Evolutionary conservation across 1,140 invertebrate species (phyloP), one percentile per base, ranked within the genome.

Genomic region (Drosophila micromelanica): DNA sequence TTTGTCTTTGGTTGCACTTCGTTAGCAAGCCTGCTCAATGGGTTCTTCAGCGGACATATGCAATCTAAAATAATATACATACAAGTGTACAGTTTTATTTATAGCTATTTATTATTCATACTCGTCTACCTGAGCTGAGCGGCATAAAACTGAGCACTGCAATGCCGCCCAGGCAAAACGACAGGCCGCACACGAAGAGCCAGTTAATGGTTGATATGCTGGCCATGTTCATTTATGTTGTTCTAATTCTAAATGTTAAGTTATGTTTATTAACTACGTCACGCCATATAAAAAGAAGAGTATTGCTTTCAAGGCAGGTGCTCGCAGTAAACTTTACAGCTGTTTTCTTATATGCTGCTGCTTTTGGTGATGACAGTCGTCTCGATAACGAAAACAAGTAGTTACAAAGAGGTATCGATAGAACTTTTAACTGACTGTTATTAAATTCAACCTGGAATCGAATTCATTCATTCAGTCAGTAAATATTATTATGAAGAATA

Each of bases 71-170:
- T 35, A 35, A 9, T 35, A 35, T 35, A 48, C 40, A 72, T 30
- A 42, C 27, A 1, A 13, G 23, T 32, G 27, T 45, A 48, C 13
- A 49, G 23, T 70, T 37, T 49, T 80, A 87, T 81, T 76, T 69
- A 68, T 78, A 78, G 82, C 46, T 20, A 13, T 42, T 20, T 23
- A 37, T 51, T 48, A 65, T 57, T 52, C 20, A 37, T 23, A 35
- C 4, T 42, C 9, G 27, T 12, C 27, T 69, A 91, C 90, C 90
- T 54, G 90, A 91, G 7, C 74, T 70, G 30, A 91, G 75, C 8
- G 90, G 87, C 87, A 91, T 82, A 11, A 91, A 71, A 73, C 87
- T 91, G 32, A 91, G 73, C 27, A 91, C 87, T 8, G 74, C 78
- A 38, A 91, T 77, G 60, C 84, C 90, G 17, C 90, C 90, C 8